phyloP scores from a whole-genome alignment of 2,888 invertebrate genomes.

The Pollenia labialis region DNA sequence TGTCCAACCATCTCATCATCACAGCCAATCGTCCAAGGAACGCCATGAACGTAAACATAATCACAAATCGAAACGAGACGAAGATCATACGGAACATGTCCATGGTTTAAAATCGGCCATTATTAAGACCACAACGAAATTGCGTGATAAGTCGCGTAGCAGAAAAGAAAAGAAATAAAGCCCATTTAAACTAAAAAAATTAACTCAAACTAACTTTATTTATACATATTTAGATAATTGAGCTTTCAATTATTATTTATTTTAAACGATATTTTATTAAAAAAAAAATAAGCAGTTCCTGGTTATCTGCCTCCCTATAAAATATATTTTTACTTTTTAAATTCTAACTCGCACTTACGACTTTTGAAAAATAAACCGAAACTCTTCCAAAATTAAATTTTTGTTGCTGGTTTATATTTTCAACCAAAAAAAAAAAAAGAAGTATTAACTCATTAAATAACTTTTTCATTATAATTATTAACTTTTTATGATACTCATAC shows the following conservation, averaged over 20 bases:
- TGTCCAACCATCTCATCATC: conserved; percentile 75
- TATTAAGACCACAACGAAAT: conserved; percentile 69
- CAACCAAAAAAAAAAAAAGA: conserved; percentile 61
- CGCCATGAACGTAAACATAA: conserved; percentile 63
- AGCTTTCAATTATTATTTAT: conserved; percentile 39
- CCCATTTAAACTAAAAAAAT: conserved; percentile 17
- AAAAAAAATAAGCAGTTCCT: conserved; percentile 62
- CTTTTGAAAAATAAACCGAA: conserved; percentile 38
- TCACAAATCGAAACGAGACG: conserved; percentile 80
- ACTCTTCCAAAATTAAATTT: background rate
- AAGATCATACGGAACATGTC: conserved; percentile 60
- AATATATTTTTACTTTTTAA: conserved; percentile 46
- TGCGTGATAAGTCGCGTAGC: conserved; percentile 64
- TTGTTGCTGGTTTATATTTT: conserved; percentile 10
- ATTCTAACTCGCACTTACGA: conserved; percentile 68
- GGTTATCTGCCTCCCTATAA: conserved; percentile 55
- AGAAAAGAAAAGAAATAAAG: conserved; percentile 66
- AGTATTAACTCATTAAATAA: conserved; percentile 70
- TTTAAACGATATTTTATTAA: conserved; percentile 16
- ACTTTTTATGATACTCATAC: conserved; percentile 70
- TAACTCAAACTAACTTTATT: conserved; percentile 37
- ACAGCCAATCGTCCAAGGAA: conserved; percentile 50
- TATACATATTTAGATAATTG: background rate
- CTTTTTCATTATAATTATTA: conserved; percentile 64
- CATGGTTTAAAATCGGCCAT: conserved; percentile 70